These are phyloP conservation scores for Lutjanus erythropterus DNA, from an alignment of 2,113 vertebrate species.

Conservation along the genomic window DNA sequence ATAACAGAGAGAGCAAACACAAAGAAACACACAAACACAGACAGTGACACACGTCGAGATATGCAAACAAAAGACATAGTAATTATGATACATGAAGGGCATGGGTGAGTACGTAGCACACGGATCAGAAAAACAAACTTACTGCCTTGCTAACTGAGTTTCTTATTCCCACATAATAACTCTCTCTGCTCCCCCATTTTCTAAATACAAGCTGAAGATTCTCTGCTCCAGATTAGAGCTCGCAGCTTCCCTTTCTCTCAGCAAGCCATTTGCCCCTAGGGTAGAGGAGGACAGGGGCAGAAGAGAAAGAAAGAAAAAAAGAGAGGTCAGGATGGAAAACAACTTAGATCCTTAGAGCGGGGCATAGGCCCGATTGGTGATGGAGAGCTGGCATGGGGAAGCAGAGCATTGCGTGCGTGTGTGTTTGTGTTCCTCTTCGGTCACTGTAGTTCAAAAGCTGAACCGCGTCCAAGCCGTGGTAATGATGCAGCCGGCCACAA, in stretches of 20 bases:
- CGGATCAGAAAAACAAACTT: constrained; percentile 7
- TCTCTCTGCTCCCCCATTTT: constrained; percentile 9
- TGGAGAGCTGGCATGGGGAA: constrained; percentile 73
- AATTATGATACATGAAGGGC: constrained; percentile 19
- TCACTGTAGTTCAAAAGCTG: constrained; percentile 84
- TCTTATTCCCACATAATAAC: neutral
- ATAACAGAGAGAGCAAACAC: constrained; percentile 56
- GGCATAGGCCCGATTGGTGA: constrained; percentile 62
- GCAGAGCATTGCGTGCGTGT: constrained; percentile 82
- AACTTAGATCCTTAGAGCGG: constrained; percentile 76
- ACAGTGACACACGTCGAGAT: constrained; percentile 31
- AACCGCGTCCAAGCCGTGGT: constrained; percentile 81
- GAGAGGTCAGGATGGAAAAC: constrained; percentile 55
- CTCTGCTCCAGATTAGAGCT: neutral
- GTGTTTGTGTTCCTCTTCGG: constrained; percentile 83
- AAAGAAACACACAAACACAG: constrained; percentile 45
- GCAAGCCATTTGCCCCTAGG: constrained; percentile 66
- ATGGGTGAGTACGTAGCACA: neutral
- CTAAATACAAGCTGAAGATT: constrained; percentile 10
- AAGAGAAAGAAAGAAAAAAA: constrained; percentile 36
- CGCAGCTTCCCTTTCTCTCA: constrained; percentile 36
- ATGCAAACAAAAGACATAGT: constrained; percentile 21
- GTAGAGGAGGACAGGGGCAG: constrained; percentile 35
- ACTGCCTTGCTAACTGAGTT: neutral
- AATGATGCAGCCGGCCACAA: constrained; percentile 82